Evolutionary conservation across 2,888 invertebrate species (phyloP).

Genomic region (Corbicula japonica): DNA sequence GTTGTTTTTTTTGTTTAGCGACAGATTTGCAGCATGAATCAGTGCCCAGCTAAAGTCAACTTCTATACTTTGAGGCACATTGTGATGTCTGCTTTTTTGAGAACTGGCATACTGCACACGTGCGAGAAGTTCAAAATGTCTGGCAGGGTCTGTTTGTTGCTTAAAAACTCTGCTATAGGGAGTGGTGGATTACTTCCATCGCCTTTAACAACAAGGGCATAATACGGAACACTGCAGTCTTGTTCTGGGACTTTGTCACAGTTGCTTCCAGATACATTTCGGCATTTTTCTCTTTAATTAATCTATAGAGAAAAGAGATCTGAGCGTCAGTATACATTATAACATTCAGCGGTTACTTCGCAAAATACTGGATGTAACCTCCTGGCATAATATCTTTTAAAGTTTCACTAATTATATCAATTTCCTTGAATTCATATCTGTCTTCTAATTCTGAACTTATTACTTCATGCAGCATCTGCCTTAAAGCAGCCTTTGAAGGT

Average conservation of each 20-base stretch:
- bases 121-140: too few species aligned
- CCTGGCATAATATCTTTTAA: constrained; percentile 2
- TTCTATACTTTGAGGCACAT: too few species aligned
- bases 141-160: too few species aligned
- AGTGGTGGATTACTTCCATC: too few species aligned
- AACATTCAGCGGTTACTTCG: constrained; percentile 2
- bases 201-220: too few species aligned
- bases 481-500: constrained; percentile 3
- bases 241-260: constrained; percentile 14
- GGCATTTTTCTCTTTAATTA: background rate
- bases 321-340: constrained; percentile 3
- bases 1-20: too few species aligned
- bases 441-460: background rate
- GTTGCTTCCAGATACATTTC: constrained; percentile 12
- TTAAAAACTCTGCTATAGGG: too few species aligned
- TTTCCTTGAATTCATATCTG: constrained; percentile 8
- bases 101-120: too few species aligned
- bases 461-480: constrained; percentile 9
- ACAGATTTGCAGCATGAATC: too few species aligned
- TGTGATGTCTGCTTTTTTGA: too few species aligned
- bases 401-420: constrained; percentile 1
- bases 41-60: too few species aligned
- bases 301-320: background rate
- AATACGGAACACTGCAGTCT: background rate
- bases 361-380: constrained; percentile 1